A percentile compares a stretch with the other conserved stretches of the same genome.
phyloP scores from a whole-genome alignment of 2,888 invertebrate species.

The Dolichopus griseipennis region DNA sequence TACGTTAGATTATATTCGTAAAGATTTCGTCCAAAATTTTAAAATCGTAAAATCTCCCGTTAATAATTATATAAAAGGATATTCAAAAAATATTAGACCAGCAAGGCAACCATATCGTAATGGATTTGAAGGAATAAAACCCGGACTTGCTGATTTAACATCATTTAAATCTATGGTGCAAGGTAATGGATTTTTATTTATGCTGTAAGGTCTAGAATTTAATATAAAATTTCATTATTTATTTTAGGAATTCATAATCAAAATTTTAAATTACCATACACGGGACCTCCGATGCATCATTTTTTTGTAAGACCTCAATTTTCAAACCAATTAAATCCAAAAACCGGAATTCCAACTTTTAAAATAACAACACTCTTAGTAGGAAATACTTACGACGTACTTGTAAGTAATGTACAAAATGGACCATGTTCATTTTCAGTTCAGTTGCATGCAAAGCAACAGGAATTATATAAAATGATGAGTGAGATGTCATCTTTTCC shows the following conservation, averaged over 20 bases:
- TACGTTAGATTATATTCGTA: constrained; percentile 7
- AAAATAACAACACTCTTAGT: constrained; percentile 45
- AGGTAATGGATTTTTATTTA: not conserved
- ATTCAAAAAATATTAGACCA: not conserved
- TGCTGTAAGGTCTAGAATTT: not conserved
- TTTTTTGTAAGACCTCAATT: not conserved
- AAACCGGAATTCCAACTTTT: constrained; percentile 32
- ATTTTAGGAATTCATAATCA: constrained; percentile 8
- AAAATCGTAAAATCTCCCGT: not conserved
- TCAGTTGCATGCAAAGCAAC: constrained; percentile 55
- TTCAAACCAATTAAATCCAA: not conserved
- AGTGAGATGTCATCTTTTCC: constrained; percentile 57
- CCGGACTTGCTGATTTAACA: not conserved
- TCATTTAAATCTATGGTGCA: not conserved
- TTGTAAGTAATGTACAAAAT: constrained; percentile 68
- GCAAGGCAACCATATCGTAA: not conserved
- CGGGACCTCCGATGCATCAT: not conserved
- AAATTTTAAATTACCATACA: not conserved
- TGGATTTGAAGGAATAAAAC: not conserved
- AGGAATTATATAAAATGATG: constrained; percentile 59
- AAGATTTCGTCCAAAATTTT: not conserved
- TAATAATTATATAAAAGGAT: not conserved
- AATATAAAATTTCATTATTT: not conserved
- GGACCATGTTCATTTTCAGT: constrained; percentile 71
- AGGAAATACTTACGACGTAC: constrained; percentile 56